These are phyloP conservation scores for Catocala fraxini DNA, from an alignment of 2,888 invertebrate genomes.

Conservation along the genomic window DNA sequence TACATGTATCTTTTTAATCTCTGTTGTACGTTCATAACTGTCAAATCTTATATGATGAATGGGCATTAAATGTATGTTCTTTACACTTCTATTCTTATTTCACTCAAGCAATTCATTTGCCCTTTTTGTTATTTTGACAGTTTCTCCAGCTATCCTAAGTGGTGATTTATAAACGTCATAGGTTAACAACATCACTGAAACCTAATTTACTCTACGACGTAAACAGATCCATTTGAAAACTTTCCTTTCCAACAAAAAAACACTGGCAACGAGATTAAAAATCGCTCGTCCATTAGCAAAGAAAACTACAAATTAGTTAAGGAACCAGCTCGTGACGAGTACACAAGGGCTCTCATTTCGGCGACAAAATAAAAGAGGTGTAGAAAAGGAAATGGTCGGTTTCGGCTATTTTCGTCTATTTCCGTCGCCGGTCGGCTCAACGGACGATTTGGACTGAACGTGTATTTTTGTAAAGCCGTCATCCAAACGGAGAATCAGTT, in stretches of 20 bases:
- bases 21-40: no score
- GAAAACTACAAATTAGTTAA: constrained; percentile 51
- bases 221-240: constrained; percentile 18
- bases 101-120: no score
- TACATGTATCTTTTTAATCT: no score
- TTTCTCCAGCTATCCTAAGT: no score
- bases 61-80: no score
- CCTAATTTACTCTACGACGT: constrained; percentile 10
- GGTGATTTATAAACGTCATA: background rate
- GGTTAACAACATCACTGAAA: constrained; percentile 9
- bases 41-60: no score
- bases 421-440: constrained; percentile 61
- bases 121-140: no score
- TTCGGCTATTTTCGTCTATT: constrained; percentile 71
- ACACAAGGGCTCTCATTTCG: constrained; percentile 39
- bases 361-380: constrained; percentile 50
- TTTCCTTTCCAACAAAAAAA: constrained; percentile 13
- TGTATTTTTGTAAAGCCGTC: constrained; percentile 27
- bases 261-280: constrained; percentile 21
- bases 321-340: constrained; percentile 46
- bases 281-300: constrained; percentile 44
- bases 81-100: no score
- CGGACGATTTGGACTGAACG: constrained; percentile 28
- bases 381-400: constrained; percentile 55
- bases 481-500: constrained; percentile 11